Percentiles rank a stretch among this genome's conserved stretches.
Evolutionary conservation across 2,797 vertebrate genomes (phyloP).

Genomic region (Pristis pectinata): DNA sequence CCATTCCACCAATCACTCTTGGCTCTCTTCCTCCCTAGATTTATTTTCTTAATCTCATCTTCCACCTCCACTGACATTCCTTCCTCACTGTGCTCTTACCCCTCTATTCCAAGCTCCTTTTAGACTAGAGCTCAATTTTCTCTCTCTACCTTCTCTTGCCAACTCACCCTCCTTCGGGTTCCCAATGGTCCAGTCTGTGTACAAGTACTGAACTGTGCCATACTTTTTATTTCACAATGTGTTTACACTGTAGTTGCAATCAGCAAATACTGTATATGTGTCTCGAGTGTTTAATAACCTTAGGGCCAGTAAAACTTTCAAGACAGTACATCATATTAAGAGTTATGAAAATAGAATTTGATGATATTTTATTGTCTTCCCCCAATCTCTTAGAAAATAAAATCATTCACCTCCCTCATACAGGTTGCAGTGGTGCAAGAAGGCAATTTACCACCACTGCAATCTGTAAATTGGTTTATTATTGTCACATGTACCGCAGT

Average conservation of each 20-base stretch:
- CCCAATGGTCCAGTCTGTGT: neutral
- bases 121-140: neutral
- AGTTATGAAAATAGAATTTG: neutral
- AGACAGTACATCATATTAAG: neutral
- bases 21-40: neutral
- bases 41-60: neutral
- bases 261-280: neutral
- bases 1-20: neutral
- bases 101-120: neutral
- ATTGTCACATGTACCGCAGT: no score
- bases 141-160: neutral
- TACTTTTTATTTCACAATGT: neutral
- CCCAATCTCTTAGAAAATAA: neutral
- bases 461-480: no score
- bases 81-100: neutral
- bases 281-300: neutral
- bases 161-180: neutral
- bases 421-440: no score
- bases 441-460: no score
- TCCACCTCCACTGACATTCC: neutral
- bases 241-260: neutral
- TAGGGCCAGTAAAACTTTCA: neutral
- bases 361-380: neutral
- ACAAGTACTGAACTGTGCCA: neutral
- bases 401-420: no score